Evolutionary conservation across 2,888 invertebrate species (phyloP).

Genomic region (Alentia gelatinosa): DNA sequence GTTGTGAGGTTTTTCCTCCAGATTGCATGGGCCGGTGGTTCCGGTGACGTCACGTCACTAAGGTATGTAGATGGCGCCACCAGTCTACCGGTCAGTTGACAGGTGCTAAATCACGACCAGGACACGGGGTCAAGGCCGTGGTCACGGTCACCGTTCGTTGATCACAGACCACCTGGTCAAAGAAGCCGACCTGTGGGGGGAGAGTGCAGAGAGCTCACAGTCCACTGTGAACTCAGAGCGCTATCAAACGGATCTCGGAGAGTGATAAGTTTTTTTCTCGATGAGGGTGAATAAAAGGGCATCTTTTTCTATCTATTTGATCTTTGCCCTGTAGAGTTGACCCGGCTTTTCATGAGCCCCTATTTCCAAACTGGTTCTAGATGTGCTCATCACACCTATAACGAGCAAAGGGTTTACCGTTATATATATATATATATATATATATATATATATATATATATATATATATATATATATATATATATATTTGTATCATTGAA

Average conservation of each 20-base stretch:
- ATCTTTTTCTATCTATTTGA: too few species aligned
- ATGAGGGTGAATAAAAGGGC: background rate
- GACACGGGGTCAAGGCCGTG: background rate
- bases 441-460: too few species aligned
- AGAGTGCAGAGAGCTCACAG: background rate
- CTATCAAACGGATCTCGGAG: background rate
- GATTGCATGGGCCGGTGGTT: too few species aligned
- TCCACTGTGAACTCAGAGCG: background rate
- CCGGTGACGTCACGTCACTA: background rate
- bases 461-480: too few species aligned
- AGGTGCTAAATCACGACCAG: conserved; percentile 22
- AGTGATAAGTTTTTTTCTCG: background rate
- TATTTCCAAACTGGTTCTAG: too few species aligned
- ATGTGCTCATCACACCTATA: too few species aligned
- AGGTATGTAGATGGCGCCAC: conserved; percentile 32
- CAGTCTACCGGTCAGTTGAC: background rate
- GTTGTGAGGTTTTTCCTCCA: too few species aligned
- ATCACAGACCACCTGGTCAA: conserved; percentile 37
- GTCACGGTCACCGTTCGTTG: background rate
- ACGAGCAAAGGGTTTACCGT: too few species aligned
- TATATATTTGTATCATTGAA: too few species aligned
- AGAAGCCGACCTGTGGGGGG: background rate
- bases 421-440: too few species aligned
- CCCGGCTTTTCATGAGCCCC: too few species aligned
- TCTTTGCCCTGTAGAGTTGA: too few species aligned